Base-by-base conservation (phyloP, 2,797 vertebrate genomes). In the Petrocephalus schoutedeni region DNA sequence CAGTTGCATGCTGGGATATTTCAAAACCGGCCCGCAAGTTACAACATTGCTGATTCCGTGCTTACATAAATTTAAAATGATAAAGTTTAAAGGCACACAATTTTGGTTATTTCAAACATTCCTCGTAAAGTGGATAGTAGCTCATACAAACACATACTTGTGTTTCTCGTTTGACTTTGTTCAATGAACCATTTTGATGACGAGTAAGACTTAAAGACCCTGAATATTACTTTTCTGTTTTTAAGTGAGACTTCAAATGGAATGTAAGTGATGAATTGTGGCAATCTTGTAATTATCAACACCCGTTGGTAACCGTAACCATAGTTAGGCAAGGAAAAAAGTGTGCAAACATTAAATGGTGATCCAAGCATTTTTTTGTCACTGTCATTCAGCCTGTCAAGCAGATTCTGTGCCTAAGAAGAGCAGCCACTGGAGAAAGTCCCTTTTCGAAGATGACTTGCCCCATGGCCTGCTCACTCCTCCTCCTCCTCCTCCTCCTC, bases 401-500 rank as follows among this genome's bases (percentile, higher is more conserved):
- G 84, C 74, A 87, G 64, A 83, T 85, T 54, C 86, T 58, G 0
- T 83, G 54, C 82, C 21, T 90, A 86, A 87, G 19, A 80, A 87
- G 89, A 90, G 89, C 89, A 90, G 91, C 90, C 82, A 21, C 57
- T 56, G 88, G 89, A 86, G 67, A 90, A 87, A 85, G 77, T 64
- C 36, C 64, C 57, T n/a, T 77, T 77, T 56, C 71, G 80, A 85
- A 82, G 61, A 36, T 5, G 51, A 61, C 57, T 54, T 41, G 49
- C 64, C 32, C 54, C 36, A 19, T 32, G 19, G 41, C 51, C 49
- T 61, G 28, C 88, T 94, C 96, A 89, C 82, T 97, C 97, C 32
- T 97, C 96, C 23, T 97, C 96, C 21, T 97, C 96, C 80, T 96
- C 96, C 85, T 94, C 96, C 80, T 96, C 96, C 14, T 96, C 96